Conservation (phyloP, 2,797 vertebrate genomes). For the Dallia pectoralis region DNA sequence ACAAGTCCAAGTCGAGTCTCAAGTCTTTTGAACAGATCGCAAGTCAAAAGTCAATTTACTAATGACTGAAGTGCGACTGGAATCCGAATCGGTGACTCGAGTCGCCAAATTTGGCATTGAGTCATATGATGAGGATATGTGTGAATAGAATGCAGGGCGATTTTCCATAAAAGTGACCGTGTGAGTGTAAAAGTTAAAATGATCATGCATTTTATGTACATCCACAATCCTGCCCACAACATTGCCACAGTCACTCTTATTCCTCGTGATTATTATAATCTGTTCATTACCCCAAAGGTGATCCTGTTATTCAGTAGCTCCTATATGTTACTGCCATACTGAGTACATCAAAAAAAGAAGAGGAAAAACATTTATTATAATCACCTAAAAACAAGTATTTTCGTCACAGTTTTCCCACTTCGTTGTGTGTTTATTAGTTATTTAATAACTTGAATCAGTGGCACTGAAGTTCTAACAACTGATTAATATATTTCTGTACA, state of each 20-base stretch:
- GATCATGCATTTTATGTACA: conserved; percentile 65
- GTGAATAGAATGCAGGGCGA: conserved; percentile 64
- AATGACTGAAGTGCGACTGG: no score
- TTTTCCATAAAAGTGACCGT: conserved; percentile 54
- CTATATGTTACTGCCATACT: background rate
- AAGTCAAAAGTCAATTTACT: no score
- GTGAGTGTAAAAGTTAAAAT: conserved; percentile 51
- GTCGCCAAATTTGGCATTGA: no score
- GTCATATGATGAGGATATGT: conserved; percentile 65
- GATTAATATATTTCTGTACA: background rate
- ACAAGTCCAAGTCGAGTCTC: no score
- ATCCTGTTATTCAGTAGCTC: no score
- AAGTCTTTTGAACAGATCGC: no score
- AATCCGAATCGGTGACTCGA: no score
- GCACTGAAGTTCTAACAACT: background rate
- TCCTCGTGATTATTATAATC: background rate
- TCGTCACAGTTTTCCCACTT: background rate
- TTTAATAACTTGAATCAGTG: background rate
- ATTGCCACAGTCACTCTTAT: background rate
- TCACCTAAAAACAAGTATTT: background rate
- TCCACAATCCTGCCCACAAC: background rate
- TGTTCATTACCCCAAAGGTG: background rate
- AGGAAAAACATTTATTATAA: background rate
- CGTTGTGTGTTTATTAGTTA: background rate
- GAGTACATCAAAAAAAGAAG: background rate